Base-by-base conservation (phyloP, 1,140 invertebrate genomes). In the Cyphomyrmex costatus region DNA sequence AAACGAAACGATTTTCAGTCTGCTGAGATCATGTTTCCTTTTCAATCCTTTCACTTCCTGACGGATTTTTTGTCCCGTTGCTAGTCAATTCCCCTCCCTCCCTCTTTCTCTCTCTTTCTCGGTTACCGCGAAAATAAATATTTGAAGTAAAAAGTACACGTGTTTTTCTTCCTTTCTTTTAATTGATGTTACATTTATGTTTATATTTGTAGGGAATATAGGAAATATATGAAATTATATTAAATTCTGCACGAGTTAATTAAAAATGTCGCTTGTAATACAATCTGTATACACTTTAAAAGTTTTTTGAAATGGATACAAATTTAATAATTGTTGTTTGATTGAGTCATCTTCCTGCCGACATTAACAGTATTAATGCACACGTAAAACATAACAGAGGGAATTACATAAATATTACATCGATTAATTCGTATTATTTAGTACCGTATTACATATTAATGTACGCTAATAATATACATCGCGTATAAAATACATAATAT, bases 381-480 rank as follows among this genome's bases (percentile, higher is more conserved):
- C 73, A 19, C 24, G 61, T 74, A 49, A 83, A 83, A 74, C 27
- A 74, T 60, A 68, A 83, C n/a, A 58, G 51, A 82, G 65, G 21
- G 53, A 60, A 83, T 73, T 71, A 60, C 56, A 21, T 70, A 80
- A 70, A 80, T 56, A 80, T 80, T 80, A 70, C 30, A 60, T 79
- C 60, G 76, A 79, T 83, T 83, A 83, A 83, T n/a, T 73, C 27
- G n/a, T 74, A 83, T 73, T 83, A 83, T 61, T 83, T 83, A 83
- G 68, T 83, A 74, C 74, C 68, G 12, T 14, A 14, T 60, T 60
- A 61, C 68, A 74, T 83, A 60, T 83, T 82, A 82, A 83, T 74
- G 27, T 53, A 7, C 14, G 53, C 53, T 60, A 83, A 83, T 83
- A 83, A 83, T 74, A 60, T 60, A 74, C 36, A 4, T 60, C 21